Base-by-base conservation (phyloP, 2,888 invertebrate species). In the Dysmachus trigonus region DNA sequence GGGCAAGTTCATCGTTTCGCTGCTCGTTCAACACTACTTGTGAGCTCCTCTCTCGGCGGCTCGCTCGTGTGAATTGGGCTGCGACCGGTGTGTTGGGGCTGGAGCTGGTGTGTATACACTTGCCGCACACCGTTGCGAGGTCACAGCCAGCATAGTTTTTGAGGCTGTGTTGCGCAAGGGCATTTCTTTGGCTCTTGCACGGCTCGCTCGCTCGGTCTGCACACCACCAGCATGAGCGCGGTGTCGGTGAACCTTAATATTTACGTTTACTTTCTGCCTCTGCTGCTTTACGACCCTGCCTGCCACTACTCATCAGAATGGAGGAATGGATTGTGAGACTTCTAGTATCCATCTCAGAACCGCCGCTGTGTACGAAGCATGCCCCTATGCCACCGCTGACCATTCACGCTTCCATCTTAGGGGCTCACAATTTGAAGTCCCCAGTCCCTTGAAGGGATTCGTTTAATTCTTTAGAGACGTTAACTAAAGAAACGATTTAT, bases 1-100 rank as follows among this genome's bases (percentile, higher is more conserved):
- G 38, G 76, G 62, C 77, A 86, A 86, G 86, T 74, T 86, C 81
- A 86, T 81, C 81, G 86, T 53, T 82, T 71, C 86, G 86, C 81
- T 31, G 86, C 74, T 71, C 77, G 86, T 86, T 86, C 35, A 85
- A 71, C 62, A 86, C 86, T 81, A 73, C 35, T 85, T n/a, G 22
- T 3, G 51, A 51, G 79, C 51, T 51, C n/a, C 38, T 76, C 76
- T 76, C 35, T 76, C 76, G 35, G 15, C 8, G 27, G 51, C 47
- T 47, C 30, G 27, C 31, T 47, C 79, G 13, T 79, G 41, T 51
- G 47, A 47, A 31, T 47, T 79, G 38, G 76, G 22, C 33, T 74
- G 47, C 33, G 33, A n/a, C n/a, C 76, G 18, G 15, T 76, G 76
- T 76, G n/a, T 73, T 73, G 73, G 22, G 31, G n/a, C 31, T 73